Base-by-base conservation (phyloP, 2,888 invertebrate species). In the Lasioglossum lativentre region DNA sequence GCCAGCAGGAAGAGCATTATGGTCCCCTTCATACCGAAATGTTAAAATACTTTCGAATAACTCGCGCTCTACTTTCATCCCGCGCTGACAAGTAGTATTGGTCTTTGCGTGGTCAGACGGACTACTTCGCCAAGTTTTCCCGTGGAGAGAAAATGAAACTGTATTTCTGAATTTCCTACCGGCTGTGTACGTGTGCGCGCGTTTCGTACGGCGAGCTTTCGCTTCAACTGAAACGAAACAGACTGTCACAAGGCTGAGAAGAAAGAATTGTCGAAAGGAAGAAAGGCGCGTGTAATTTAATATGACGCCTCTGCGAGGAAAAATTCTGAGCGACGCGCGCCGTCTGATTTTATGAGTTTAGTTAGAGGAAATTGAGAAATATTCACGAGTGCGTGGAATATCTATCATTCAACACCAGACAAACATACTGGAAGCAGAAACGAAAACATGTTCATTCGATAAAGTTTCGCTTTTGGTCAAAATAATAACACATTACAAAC, bases 31-130 rank as follows among this genome's bases (percentile, higher is more conserved):
- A 6, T 10, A 16, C 4, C 3, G 3, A 52, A 38, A 40, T 16
- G 19, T 27, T 40, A 4, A 45, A 71, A 45, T 47, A 71, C 52
- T 68, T 38, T 71, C 56, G 40, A 52, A 56, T 56, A 77, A 68
- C 70, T 52, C 47, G 10, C 77, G 34, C 47, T 30, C 38, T 70
- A 38, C 52, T 71, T 47, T 71, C 56, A 68, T 78, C 52, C 30
- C 8, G 19, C 16, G 19, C 16, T 6, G 34, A 16, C 34, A 73
- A 84, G 83, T 84, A 59, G 82, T 77, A 74, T 70, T 47, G 73
- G 16, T 16, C 56, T 30, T 1, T 56, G 40, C 27, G 10, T 74
- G 73, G 77, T 73, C 83, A 68, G 83, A 77, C 83, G 19, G 19
- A 5, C 40, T 34, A n/a, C 14, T 4, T 27, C 30, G 10, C 30